Percentiles rank a stretch among this genome's conserved stretches.
phyloP scores from a whole-genome alignment of 2,888 invertebrate genomes.

The Odontocolon sp. region DNA sequence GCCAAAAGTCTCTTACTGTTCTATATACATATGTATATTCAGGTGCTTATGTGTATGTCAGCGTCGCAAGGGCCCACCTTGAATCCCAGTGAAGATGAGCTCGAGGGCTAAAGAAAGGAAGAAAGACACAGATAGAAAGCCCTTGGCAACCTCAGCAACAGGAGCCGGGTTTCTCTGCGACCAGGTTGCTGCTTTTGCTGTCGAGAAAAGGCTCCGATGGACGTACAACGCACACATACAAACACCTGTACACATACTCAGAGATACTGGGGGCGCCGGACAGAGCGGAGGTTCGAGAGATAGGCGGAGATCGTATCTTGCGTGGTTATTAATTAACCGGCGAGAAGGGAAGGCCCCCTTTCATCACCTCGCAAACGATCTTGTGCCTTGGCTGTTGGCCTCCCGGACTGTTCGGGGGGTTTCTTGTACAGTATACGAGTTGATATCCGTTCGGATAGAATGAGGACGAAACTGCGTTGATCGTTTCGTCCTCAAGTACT shows the following conservation, averaged over 20 bases:
- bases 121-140: no score
- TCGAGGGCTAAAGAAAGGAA: slow-evolving; percentile 16
- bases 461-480: neutral
- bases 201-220: slow-evolving; percentile 40
- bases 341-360: slow-evolving; percentile 79
- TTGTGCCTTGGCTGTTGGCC: slow-evolving; percentile 55
- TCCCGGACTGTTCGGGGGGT: slow-evolving; percentile 45
- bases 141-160: slow-evolving; percentile 47
- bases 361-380: slow-evolving; percentile 79
- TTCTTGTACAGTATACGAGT: slow-evolving; percentile 15
- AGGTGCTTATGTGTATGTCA: slow-evolving; percentile 12
- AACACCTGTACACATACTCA: neutral
- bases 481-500: no score
- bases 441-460: slow-evolving; percentile 14
- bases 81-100: slow-evolving; percentile 27
- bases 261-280: slow-evolving; percentile 25
- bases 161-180: slow-evolving; percentile 66
- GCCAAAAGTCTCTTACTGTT: slow-evolving; percentile 43
- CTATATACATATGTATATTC: slow-evolving; percentile 21
- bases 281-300: slow-evolving; percentile 70
- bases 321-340: slow-evolving; percentile 80
- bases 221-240: slow-evolving; percentile 20
- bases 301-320: slow-evolving; percentile 80
- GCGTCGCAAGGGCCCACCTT: slow-evolving; percentile 42
- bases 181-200: slow-evolving; percentile 71